phyloP scores from a whole-genome alignment of 1,140 invertebrate genomes.

The Frieseomelitta varia region DNA sequence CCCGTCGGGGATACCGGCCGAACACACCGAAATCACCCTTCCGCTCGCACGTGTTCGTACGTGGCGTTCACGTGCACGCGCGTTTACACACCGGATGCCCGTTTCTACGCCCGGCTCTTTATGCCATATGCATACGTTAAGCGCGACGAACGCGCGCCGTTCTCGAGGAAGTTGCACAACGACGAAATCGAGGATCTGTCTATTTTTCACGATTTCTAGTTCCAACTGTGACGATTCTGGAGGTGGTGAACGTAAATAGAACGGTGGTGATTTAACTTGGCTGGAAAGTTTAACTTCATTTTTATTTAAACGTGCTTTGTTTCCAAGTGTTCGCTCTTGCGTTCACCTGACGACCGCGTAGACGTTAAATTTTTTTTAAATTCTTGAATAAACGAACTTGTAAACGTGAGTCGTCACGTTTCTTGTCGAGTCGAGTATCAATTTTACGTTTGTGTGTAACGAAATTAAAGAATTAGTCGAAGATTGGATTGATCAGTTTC shows the following conservation, averaged over 20 bases:
- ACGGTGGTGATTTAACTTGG: background rate
- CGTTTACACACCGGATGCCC: conserved; percentile 47
- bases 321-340: background rate
- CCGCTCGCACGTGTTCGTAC: conserved; percentile 35
- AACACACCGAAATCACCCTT: conserved; percentile 30
- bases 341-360: too few species aligned
- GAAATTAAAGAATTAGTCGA: too few species aligned
- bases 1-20: background rate
- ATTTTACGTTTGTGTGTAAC: too few species aligned
- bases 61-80: conserved; percentile 6
- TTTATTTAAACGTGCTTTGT: background rate
- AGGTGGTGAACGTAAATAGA: background rate
- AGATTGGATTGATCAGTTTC: too few species aligned
- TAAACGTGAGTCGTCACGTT: too few species aligned
- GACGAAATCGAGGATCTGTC: background rate
- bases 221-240: too few species aligned
- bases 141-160: conserved; percentile 14
- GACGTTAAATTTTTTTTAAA: background rate
- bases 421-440: too few species aligned
- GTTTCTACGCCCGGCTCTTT: conserved; percentile 64
- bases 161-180: background rate
- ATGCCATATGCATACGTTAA: conserved; percentile 72
- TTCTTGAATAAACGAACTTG: too few species aligned
- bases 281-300: background rate
- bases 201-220: background rate